These are phyloP conservation scores for Cremastobaeus sp. DNA, from an alignment of 2,888 invertebrate species.

Conservation along the genomic window DNA sequence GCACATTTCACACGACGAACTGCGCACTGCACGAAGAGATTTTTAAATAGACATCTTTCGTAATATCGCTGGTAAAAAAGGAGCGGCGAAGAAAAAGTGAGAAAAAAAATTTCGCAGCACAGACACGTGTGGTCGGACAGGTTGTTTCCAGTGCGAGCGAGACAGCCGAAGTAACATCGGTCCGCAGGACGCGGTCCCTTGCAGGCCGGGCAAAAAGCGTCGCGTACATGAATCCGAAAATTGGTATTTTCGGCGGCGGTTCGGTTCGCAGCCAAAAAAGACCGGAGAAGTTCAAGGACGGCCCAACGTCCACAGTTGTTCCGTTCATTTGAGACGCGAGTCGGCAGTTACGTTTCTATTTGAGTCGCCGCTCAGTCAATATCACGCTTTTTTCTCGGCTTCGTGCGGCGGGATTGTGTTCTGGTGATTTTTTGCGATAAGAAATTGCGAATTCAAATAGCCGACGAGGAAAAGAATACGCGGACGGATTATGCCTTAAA, in stretches of 20 bases:
- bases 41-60: conserved; percentile 27
- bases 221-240: conserved; percentile 1
- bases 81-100: conserved; percentile 5
- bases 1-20: conserved; percentile 42
- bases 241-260: conserved; percentile 20
- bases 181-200: neutral
- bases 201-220: neutral
- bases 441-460: too few species aligned
- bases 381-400: too few species aligned
- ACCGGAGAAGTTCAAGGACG: conserved; percentile 24
- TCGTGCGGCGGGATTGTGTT: too few species aligned
- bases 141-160: conserved; percentile 3
- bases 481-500: too few species aligned
- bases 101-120: neutral
- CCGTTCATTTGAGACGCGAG: too few species aligned
- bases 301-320: neutral
- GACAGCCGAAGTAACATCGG: neutral
- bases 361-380: neutral
- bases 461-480: too few species aligned
- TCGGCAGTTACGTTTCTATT: neutral
- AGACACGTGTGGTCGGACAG: neutral
- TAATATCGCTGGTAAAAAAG: too few species aligned
- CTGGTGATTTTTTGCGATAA: too few species aligned
- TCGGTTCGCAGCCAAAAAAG: conserved; percentile 8
- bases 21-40: conserved; percentile 35